Conservation (phyloP, 2,797 vertebrate species). For the Sus cebifrons region DNA sequence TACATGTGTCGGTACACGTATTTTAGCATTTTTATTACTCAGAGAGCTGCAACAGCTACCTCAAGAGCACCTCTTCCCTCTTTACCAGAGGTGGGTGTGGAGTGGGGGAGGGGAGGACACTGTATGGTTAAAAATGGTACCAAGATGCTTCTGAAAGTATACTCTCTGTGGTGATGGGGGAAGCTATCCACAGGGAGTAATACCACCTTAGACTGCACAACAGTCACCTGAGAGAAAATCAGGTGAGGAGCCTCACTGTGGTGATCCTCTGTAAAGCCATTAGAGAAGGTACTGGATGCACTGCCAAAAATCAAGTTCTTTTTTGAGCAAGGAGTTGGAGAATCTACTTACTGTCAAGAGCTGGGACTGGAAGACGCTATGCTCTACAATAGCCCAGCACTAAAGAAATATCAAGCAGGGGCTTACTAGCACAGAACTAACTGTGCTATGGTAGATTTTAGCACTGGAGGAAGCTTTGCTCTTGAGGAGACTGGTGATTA, state of each 20-base stretch:
- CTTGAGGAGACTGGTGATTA: not conserved
- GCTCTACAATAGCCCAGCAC: not conserved
- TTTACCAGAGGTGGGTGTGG: not conserved
- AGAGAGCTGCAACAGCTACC: not conserved
- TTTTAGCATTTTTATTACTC: not conserved
- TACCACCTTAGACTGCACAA: not conserved
- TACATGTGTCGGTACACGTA: not conserved
- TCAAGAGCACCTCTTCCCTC: not conserved
- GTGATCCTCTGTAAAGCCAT: not conserved
- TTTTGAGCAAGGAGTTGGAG: not conserved
- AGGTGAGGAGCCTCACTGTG: not conserved
- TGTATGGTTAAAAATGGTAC: not conserved
- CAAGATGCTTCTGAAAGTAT: not conserved
- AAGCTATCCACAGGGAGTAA: not conserved
- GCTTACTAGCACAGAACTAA: not conserved
- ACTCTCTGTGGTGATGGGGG: not conserved
- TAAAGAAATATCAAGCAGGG: not conserved
- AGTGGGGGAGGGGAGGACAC: too few species aligned
- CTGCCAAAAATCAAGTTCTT: not conserved
- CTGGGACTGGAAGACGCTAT: not conserved
- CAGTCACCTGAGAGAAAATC: not conserved
- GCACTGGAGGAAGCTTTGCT: not conserved
- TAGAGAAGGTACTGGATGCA: not conserved
- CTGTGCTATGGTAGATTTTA: too few species aligned
- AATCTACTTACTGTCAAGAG: not conserved